phyloP scores from a whole-genome alignment of 2,888 invertebrate species.

The Spodoptera exigua region DNA sequence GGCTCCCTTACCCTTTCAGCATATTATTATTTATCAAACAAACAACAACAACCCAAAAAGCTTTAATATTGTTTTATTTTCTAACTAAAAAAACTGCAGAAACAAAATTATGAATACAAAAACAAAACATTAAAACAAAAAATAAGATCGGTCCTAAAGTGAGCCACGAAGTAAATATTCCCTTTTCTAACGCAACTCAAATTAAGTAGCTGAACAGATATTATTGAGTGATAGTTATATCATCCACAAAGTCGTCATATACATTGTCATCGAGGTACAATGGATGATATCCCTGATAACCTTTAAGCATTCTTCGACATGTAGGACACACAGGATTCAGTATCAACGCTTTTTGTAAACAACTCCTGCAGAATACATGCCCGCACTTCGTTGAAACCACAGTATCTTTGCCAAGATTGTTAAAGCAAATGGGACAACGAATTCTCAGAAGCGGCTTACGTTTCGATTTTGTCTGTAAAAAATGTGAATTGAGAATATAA shows the following conservation, averaged over 20 bases:
- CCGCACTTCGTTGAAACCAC: constrained; percentile 70
- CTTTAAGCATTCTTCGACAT: constrained; percentile 61
- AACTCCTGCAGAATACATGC: constrained; percentile 69
- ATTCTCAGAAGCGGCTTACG: constrained; percentile 57
- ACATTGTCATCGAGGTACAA: constrained; percentile 60
- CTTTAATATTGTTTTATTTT: constrained; percentile 26
- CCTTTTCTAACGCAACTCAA: background rate
- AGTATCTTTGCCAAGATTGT: constrained; percentile 59
- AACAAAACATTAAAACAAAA: constrained; percentile 38
- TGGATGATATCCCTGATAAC: constrained; percentile 58
- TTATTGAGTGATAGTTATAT: constrained; percentile 31
- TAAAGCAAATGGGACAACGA: constrained; percentile 70
- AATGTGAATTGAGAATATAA: too few relatives aligned
- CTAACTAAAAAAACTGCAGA: constrained; percentile 6
- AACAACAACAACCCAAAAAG: background rate
- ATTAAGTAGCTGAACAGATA: background rate
- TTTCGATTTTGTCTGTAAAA: constrained; percentile 55
- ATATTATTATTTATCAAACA: too few relatives aligned
- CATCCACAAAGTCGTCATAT: constrained; percentile 45
- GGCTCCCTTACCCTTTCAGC: background rate
- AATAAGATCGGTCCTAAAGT: constrained; percentile 35
- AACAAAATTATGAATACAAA: constrained; percentile 26
- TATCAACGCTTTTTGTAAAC: constrained; percentile 63
- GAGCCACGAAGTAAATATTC: constrained; percentile 34
- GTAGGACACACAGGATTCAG: constrained; percentile 62